A percentile compares a stretch with the other conserved stretches of the same genome.
Conservation (phyloP, 2,113 vertebrate genomes). For the Macaca nemestrina region DNA sequence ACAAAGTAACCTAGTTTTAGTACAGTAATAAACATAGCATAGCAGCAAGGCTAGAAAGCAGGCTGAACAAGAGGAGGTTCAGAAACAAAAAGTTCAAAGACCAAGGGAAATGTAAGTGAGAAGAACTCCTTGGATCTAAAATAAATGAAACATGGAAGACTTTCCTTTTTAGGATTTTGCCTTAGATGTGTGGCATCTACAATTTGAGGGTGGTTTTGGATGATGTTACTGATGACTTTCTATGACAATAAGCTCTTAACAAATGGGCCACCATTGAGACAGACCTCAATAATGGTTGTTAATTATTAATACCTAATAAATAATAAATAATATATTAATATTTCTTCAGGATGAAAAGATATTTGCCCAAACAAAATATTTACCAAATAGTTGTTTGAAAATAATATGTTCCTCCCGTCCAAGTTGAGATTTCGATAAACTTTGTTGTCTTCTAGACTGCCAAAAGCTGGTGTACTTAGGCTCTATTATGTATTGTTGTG, state of each 20-base stretch:
- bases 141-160: accelerated
- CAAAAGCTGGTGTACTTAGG: not conserved
- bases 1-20: not conserved
- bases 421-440: not conserved
- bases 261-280: not conserved
- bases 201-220: not conserved
- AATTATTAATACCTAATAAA: not conserved
- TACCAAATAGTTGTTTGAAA: not conserved
- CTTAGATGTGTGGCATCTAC: not conserved
- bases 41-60: not conserved
- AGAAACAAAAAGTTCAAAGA: not conserved
- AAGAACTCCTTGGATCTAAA: not conserved
- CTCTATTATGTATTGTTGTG: not conserved
- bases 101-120: not conserved
- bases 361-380: not conserved
- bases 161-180: not conserved
- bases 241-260: not conserved
- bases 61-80: not conserved
- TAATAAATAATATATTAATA: not conserved
- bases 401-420: not conserved
- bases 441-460: not conserved
- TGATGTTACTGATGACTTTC: not conserved
- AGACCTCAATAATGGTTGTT: not conserved
- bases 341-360: conserved; percentile 16
- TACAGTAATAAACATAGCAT: not conserved